Conservation (phyloP, 2,888 invertebrate species). For the Chrysodeixis includens region DNA sequence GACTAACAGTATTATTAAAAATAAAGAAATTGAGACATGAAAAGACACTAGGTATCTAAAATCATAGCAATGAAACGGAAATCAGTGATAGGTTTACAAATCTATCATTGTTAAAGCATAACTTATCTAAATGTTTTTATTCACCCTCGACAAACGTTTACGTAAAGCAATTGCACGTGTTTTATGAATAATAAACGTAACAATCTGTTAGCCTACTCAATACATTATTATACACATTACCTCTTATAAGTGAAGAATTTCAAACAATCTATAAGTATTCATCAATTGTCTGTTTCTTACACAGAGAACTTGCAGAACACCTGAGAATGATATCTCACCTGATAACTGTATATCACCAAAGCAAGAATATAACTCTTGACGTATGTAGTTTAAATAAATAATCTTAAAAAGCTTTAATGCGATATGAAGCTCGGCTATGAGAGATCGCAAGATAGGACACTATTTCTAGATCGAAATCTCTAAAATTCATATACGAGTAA, state of each 20-base stretch:
- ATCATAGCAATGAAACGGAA: too few relatives aligned
- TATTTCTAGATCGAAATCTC: neutral
- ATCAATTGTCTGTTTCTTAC: neutral
- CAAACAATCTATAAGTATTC: neutral
- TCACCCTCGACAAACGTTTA: neutral
- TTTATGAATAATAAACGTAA: neutral
- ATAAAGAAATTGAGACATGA: too few relatives aligned
- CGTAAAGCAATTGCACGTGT: neutral
- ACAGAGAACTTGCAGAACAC: neutral
- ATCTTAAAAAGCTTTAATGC: too few relatives aligned
- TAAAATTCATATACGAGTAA: neutral
- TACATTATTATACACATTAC: neutral
- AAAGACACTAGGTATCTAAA: too few relatives aligned
- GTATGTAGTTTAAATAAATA: neutral
- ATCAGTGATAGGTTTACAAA: too few relatives aligned
- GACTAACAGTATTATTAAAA: too few relatives aligned
- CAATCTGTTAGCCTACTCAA: neutral
- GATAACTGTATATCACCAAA: neutral
- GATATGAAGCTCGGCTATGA: too few relatives aligned
- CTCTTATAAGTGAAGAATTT: neutral
- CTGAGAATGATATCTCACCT: too few relatives aligned
- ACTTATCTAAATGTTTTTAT: neutral
- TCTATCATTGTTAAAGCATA: too few relatives aligned
- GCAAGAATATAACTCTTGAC: neutral
- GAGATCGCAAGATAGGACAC: neutral